A percentile compares a stretch with the other conserved stretches of the same genome.
Evolutionary conservation across 2,797 vertebrate genomes (phyloP).

Genomic region (Micrastur ruficollis): DNA sequence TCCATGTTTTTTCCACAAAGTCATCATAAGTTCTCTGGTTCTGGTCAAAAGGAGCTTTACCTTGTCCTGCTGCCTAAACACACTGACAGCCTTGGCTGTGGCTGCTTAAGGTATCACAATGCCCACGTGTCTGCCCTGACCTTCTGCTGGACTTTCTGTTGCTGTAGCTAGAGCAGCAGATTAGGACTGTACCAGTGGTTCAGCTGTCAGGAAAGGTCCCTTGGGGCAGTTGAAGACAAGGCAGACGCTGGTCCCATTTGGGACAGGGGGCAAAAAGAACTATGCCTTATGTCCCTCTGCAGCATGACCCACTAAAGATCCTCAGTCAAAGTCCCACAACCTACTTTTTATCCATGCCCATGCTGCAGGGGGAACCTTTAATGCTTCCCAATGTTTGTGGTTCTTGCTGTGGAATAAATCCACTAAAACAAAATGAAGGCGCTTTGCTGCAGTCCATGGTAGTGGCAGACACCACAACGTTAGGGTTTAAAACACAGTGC

Average conservation of each 20-base stretch:
- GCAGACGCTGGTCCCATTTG: neutral
- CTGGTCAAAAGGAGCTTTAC: neutral
- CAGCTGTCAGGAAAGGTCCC: neutral
- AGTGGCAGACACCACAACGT: neutral
- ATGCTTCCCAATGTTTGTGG: neutral
- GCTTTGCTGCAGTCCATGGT: neutral
- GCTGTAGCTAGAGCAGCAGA: neutral
- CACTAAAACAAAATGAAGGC: neutral
- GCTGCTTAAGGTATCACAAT: neutral
- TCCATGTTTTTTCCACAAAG: neutral
- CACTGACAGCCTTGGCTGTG: neutral
- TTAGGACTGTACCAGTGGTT: neutral
- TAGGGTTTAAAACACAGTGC: neutral
- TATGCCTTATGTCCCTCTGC: neutral
- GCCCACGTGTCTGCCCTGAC: neutral
- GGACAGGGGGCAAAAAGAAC: neutral
- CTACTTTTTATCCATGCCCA: accelerated
- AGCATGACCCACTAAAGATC: neutral
- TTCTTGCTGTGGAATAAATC: neutral
- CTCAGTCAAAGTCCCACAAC: neutral
- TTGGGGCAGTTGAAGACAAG: neutral
- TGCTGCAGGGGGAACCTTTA: neutral
- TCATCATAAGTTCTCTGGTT: neutral
- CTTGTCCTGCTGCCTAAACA: neutral
- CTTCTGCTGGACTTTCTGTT: neutral